These are phyloP conservation scores for Schizopygopsis pylzovi DNA, from an alignment of 2,797 vertebrate species.

Conservation along the genomic window DNA sequence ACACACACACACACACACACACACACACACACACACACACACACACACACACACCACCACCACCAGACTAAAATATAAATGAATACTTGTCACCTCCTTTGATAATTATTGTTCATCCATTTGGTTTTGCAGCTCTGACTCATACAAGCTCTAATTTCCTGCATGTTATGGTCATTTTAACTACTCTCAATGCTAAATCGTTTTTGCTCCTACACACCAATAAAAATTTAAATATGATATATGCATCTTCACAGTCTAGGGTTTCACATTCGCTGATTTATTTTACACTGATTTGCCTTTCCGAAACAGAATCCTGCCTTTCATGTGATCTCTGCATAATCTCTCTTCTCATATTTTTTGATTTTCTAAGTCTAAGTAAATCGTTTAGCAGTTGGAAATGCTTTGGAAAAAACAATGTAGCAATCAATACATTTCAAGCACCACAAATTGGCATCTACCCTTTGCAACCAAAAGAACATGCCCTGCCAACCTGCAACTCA, in stretches of 20 bases:
- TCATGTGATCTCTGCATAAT: not conserved
- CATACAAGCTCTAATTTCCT: constrained; percentile 1
- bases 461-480: constrained; percentile 32
- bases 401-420: not conserved
- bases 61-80: constrained; percentile 27
- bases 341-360: not conserved
- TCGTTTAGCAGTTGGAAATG: not conserved
- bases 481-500: constrained; percentile 40
- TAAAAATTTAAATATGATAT: not conserved
- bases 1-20: not conserved
- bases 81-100: constrained; percentile 9
- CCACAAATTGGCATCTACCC: constrained; percentile 48
- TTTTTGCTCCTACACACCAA: constrained; percentile 2
- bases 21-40: not conserved
- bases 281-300: constrained; percentile 15
- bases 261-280: constrained; percentile 4
- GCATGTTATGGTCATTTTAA: constrained; percentile 10
- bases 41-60: not conserved
- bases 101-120: constrained; percentile 4
- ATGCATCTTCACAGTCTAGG: not conserved
- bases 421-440: constrained; percentile 56
- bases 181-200: not conserved
- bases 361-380: not conserved
- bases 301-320: not conserved
- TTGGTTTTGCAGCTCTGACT: constrained; percentile 22